Base-by-base conservation (phyloP, 2,113 vertebrate species). In the Opisthocomus hoazin region DNA sequence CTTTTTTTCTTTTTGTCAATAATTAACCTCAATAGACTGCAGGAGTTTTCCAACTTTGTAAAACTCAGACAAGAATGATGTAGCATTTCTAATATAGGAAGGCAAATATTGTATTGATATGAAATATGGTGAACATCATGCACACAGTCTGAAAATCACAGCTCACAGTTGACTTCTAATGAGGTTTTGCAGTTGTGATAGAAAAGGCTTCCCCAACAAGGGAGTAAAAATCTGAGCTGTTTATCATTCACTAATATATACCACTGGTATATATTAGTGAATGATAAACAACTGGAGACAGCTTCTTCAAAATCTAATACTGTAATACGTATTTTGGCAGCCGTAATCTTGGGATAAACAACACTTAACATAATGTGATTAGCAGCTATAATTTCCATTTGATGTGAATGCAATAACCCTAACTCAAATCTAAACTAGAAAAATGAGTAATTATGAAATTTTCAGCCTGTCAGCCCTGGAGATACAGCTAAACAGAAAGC, bases 341-440 rank as follows among this genome's bases (percentile, higher is more conserved):
- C 32, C 1, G 0, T 71, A 78, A 54, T 84, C 81, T 60, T 77
- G 43, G 43, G 70, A 74, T 87, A 82, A 96, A 87, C 73, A 89
- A 70, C 69, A 84, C 46, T 58, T 76, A 94, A 94, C 68, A 75
- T 93, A 94, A 92, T 75, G 69, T 75, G 73, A 94, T 95, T 94
- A 94, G 76, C 84, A 92, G 73, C 79, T 86, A 63, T 90, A 86
- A 96, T 84, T 95, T 90, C 76, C 12, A 1, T 91, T 89, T 84
- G 70, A 87, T 8, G 20, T n/a, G 51, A 95, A 66, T 56, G 64
- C 51, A 92, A 89, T 84, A 94, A 94, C 71, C 12, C 14, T 54
- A 92, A 91, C 76, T 93, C 51, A 84, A 71, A 74, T 58, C 76
- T 84, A 94, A 92, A 95, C 15, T 48, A 89, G 71, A 77, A 92